phyloP scores from a whole-genome alignment of 1,140 invertebrate genomes.

The Atopsyche davidsoni region DNA sequence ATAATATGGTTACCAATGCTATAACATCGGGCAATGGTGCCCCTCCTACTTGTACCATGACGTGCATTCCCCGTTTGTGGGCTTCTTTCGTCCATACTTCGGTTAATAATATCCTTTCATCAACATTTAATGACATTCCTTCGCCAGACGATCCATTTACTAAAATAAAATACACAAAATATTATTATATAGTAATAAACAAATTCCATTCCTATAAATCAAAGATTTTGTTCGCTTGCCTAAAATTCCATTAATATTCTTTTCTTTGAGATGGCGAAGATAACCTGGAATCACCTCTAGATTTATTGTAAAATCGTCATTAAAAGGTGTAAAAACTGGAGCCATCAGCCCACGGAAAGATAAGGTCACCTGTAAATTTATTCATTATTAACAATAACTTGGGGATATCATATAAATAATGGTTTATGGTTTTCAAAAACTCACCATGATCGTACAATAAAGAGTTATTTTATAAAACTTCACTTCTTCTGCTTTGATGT shows the following conservation, averaged over 20 bases:
- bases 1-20: slow-evolving; percentile 61
- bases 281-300: slow-evolving; percentile 54
- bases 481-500: too few species aligned
- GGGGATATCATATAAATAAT: too few species aligned
- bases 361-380: slow-evolving; percentile 33
- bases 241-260: slow-evolving; percentile 57
- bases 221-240: slow-evolving; percentile 44
- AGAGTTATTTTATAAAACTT: too few species aligned
- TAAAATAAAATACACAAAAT: slow-evolving; percentile 36
- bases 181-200: not conserved
- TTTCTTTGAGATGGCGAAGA: slow-evolving; percentile 52
- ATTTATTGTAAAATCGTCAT: slow-evolving; percentile 54
- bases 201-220: not conserved
- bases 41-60: slow-evolving; percentile 77
- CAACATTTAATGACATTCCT: slow-evolving; percentile 61
- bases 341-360: slow-evolving; percentile 54
- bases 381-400: too few species aligned
- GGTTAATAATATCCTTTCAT: slow-evolving; percentile 62
- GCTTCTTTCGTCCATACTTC: slow-evolving; percentile 61
- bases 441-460: too few species aligned
- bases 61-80: slow-evolving; percentile 51
- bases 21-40: slow-evolving; percentile 62
- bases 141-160: slow-evolving; percentile 78
- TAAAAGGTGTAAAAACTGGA: slow-evolving; percentile 63
- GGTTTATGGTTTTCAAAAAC: too few species aligned